Evolutionary conservation across 2,113 vertebrate species (phyloP).

Genomic region (Morphnarchus princeps): DNA sequence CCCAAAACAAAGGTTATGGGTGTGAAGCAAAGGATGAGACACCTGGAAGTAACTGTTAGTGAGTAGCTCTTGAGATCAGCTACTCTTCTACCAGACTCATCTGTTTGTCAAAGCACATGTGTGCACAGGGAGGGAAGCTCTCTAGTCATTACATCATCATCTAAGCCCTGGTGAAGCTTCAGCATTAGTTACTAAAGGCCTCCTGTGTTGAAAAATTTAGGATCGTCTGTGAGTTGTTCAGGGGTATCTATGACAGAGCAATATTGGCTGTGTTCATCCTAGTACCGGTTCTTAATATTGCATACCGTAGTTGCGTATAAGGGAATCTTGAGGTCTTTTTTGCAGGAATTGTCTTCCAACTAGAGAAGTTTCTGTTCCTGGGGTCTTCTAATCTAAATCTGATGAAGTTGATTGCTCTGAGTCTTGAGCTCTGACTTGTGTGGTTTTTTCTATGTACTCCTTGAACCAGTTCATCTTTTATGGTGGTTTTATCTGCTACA

Average conservation of each 20-base stretch:
- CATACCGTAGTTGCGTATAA: rapidly evolving
- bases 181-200: not conserved
- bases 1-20: not conserved
- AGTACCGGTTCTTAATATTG: not conserved
- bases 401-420: not conserved
- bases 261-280: not conserved
- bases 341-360: not conserved
- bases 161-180: not conserved
- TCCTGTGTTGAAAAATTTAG: not conserved
- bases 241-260: not conserved
- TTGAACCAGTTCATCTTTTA: not conserved
- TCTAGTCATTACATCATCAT: not conserved
- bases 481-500: not conserved
- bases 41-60: not conserved
- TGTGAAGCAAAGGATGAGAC: not conserved
- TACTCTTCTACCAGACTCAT: not conserved
- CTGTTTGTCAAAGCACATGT: rapidly evolving
- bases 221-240: not conserved
- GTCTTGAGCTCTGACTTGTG: not conserved
- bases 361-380: not conserved
- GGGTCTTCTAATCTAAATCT: not conserved
- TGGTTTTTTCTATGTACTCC: rapidly evolving
- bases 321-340: not conserved
- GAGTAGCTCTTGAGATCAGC: not conserved
- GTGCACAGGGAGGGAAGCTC: not conserved